phyloP scores from a whole-genome alignment of 1,140 invertebrate genomes.

The Penaeus vannamei region DNA sequence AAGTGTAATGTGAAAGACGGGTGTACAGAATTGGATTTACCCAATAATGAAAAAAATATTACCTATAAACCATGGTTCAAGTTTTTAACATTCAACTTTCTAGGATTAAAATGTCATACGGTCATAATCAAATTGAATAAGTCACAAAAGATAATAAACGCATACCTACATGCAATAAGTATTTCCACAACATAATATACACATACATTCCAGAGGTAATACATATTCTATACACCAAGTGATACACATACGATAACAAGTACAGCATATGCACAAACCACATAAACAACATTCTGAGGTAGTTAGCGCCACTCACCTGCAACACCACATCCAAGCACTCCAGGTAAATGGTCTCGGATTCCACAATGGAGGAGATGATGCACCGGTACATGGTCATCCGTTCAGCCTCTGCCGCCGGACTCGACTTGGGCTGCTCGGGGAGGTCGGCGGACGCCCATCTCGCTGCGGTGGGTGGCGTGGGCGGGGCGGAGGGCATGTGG shows the following conservation, averaged over 20 bases:
- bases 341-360: slow-evolving; percentile 91
- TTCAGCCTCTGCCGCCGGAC: slow-evolving; percentile 65
- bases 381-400: slow-evolving; percentile 84
- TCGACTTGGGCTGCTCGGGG: slow-evolving; percentile 30
- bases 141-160: too few species aligned
- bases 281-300: not conserved
- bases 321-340: slow-evolving; percentile 90
- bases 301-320: slow-evolving; percentile 76
- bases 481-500: slow-evolving; percentile 66
- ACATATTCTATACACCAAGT: not conserved
- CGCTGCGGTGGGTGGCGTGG: slow-evolving; percentile 60
- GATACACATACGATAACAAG: too few species aligned
- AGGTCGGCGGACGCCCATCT: slow-evolving; percentile 52
- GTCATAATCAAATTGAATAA: too few species aligned
- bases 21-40: not conserved
- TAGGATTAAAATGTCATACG: not conserved
- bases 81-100: not conserved
- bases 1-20: not conserved
- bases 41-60: not conserved
- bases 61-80: not conserved
- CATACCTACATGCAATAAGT: not conserved
- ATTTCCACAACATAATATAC: not conserved
- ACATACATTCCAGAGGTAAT: not conserved
- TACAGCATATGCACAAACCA: too few species aligned
- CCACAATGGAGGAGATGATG: slow-evolving; percentile 89